phyloP scores from a whole-genome alignment of 1,140 invertebrate genomes.

The Ceratosolen fusciceps region DNA sequence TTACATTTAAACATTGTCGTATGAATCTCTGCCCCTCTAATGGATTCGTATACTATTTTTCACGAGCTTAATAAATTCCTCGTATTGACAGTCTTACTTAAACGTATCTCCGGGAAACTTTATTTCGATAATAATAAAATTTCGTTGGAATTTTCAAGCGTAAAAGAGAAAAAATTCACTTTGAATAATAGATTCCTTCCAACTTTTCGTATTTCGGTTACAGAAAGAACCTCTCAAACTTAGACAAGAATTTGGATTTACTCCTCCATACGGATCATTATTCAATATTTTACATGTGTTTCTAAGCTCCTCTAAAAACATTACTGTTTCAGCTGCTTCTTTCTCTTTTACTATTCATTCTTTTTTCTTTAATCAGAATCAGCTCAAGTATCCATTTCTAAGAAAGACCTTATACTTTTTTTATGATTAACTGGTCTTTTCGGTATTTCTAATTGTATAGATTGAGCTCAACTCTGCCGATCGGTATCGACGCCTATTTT shows the following conservation, averaged over 20 bases:
- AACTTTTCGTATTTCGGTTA: conserved; percentile 4
- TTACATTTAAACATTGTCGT: neutral
- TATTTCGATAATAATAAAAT: conserved; percentile 6
- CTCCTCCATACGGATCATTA: neutral
- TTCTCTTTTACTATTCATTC: too few relatives aligned
- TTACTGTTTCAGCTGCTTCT: conserved; percentile 14
- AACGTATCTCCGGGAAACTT: neutral
- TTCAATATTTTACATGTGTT: neutral
- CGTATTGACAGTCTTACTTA: neutral
- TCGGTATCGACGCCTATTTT: neutral
- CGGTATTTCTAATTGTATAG: neutral
- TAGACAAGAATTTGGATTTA: conserved; percentile 26
- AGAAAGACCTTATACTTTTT: neutral
- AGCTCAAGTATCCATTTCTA: neutral
- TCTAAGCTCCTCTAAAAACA: neutral
- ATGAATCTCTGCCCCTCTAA: neutral
- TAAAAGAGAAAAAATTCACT: conserved; percentile 10
- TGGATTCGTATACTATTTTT: neutral
- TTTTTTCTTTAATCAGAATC: neutral
- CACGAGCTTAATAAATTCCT: neutral
- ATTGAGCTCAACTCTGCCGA: neutral
- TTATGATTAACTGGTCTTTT: neutral
- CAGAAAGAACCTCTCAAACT: conserved; percentile 8
- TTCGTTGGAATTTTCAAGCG: conserved; percentile 3
- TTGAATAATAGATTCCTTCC: conserved; percentile 20